Conservation (phyloP, 2,888 invertebrate genomes). For the Conops quadrifasciatus region DNA sequence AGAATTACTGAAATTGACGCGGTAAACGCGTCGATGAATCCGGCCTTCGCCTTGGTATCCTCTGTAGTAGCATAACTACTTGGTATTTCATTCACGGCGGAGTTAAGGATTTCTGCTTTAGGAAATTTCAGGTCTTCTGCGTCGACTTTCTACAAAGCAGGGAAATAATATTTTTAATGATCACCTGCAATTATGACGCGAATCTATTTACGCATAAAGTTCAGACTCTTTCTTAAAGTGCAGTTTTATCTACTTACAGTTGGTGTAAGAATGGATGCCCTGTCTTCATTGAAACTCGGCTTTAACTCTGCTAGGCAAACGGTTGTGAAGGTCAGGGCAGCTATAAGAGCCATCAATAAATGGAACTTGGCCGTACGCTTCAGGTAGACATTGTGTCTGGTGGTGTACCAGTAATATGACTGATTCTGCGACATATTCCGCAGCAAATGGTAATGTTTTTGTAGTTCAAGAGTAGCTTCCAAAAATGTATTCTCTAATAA, state of each 20-base stretch:
- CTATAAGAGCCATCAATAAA: constrained; percentile 58
- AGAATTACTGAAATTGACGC: constrained; percentile 96
- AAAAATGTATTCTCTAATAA: constrained; percentile 12
- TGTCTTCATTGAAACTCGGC: constrained; percentile 50
- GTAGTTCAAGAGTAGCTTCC: not conserved
- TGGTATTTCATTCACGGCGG: constrained; percentile 43
- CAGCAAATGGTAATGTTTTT: constrained; percentile 16
- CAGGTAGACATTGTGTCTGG: constrained; percentile 62
- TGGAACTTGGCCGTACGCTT: constrained; percentile 61
- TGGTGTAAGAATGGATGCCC: constrained; percentile 47
- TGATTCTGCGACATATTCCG: constrained; percentile 62
- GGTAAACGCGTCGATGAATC: constrained; percentile 92
- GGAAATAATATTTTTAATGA: not conserved
- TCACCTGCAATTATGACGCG: not conserved
- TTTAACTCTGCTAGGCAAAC: constrained; percentile 58
- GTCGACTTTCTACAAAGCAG: constrained; percentile 42
- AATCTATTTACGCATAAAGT: not conserved
- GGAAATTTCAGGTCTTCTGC: constrained; percentile 42
- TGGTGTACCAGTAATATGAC: constrained; percentile 64
- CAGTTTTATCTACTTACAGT: constrained; percentile 48
- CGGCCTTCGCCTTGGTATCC: constrained; percentile 67
- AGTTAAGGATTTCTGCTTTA: constrained; percentile 46
- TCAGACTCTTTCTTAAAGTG: not conserved
- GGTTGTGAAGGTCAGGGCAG: constrained; percentile 59
- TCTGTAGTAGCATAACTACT: constrained; percentile 43